phyloP scores from a whole-genome alignment of 2,797 vertebrate genomes.

The Bovichtus variegatus region DNA sequence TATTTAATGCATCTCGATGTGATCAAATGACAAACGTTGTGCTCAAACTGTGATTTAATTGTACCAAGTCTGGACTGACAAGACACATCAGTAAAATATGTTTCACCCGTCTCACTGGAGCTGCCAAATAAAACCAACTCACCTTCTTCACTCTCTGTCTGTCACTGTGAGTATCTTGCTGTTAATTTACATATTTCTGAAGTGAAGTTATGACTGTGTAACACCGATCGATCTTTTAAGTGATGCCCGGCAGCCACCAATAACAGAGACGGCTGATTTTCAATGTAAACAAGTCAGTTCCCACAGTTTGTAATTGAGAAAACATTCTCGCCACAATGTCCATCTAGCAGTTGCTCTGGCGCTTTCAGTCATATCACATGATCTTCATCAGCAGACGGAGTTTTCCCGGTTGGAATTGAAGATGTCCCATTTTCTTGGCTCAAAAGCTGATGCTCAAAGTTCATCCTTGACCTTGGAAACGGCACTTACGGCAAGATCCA shows the following conservation, averaged over 20 bases:
- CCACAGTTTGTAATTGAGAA: background rate
- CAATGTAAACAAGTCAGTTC: background rate
- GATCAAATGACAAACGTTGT: background rate
- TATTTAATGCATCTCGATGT: background rate
- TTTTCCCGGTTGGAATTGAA: background rate
- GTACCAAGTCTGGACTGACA: background rate
- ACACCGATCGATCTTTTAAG: background rate
- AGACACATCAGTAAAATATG: background rate
- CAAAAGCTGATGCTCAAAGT: background rate
- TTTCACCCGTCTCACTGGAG: background rate
- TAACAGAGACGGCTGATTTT: background rate
- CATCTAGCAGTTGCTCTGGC: background rate
- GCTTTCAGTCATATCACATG: background rate
- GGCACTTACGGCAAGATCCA: background rate
- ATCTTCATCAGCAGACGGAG: background rate
- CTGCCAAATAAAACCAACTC: constrained; percentile 6
- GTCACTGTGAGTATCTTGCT: too few species aligned
- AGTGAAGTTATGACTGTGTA: background rate
- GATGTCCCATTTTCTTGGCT: background rate
- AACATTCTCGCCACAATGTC: background rate
- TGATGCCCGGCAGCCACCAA: constrained; percentile 2
- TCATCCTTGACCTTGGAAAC: background rate
- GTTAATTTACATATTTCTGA: constrained; percentile 3
- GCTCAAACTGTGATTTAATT: background rate
- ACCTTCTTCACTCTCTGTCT: too few species aligned